phyloP scores from a whole-genome alignment of 1,140 invertebrate genomes.

The Diorhabda sublineata region DNA sequence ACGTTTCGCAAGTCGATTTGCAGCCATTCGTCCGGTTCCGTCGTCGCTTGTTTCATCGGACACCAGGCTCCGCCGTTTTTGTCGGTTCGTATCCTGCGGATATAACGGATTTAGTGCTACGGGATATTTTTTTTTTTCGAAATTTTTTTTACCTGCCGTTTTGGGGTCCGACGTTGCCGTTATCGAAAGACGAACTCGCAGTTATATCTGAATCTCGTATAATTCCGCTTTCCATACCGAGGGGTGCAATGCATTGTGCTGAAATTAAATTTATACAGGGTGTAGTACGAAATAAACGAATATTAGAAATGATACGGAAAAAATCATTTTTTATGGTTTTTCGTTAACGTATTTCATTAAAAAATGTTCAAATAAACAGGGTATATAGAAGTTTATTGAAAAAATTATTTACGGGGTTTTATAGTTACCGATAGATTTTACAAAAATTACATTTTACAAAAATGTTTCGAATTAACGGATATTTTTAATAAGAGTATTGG shows the following conservation, averaged over 20 bases:
- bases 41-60: conserved; percentile 68
- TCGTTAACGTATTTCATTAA: too few species aligned
- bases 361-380: too few species aligned
- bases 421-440: too few species aligned
- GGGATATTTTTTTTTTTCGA: too few species aligned
- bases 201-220: conserved; percentile 81
- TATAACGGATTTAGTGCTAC: background rate
- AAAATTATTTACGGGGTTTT: too few species aligned
- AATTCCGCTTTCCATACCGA: conserved; percentile 87
- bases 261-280: conserved; percentile 43
- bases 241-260: conserved; percentile 77
- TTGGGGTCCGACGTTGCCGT: conserved; percentile 86
- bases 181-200: conserved; percentile 85
- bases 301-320: too few species aligned
- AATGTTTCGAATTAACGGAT: too few species aligned
- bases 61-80: conserved; percentile 82
- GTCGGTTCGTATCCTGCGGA: conserved; percentile 71
- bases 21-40: conserved; percentile 72
- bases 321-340: too few species aligned
- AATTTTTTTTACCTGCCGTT: conserved; percentile 72
- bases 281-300: too few species aligned
- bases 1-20: conserved; percentile 70
- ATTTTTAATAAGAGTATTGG: too few species aligned
- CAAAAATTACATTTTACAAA: too few species aligned
- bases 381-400: too few species aligned